Evolutionary conservation across 2,888 invertebrate species (phyloP), one percentile per base, ranked within the genome.

Genomic region (Mimumesa dahlbomi): DNA sequence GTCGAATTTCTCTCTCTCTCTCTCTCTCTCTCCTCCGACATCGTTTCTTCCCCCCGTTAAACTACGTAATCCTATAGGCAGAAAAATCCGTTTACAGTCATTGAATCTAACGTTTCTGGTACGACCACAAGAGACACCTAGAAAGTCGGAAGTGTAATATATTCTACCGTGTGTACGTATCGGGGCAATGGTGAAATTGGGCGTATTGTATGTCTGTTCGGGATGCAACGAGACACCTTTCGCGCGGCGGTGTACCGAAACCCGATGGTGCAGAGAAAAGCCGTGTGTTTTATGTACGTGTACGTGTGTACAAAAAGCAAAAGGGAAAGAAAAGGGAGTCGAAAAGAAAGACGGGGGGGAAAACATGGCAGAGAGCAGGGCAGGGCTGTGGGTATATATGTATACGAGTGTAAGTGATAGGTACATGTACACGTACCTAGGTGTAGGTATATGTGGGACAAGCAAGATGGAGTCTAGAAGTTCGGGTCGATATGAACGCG

Each of bases 401-500:
- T 22, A 52, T 36, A 43, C 9, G 40, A 19, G 11, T 7, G 40
- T 9, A 25, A 40, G 54, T 19, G 11, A 13, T 45, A 38, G 59
- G 59, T 21, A 48, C 40, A 4, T 7, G 21, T 16, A 34, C 45
- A 22, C 9, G 48, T 46, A 67, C 56, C 62, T 61, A 36, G 69
- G 61, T 77, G 73, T 84, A 36, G 69, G 61, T 77, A 73, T 84
- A 86, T 85, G 82, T 86, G 83, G 86, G 83, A 71, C 86, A 84
- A 82, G 82, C 84, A 85, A 83, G 83, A 86, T 87, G 85, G 86
- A 85, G 83, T 79, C 83, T 73, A 74, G 68, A 72, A 71, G 72
- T 66, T 63, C 67, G 85, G 88, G 83, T 87, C 87, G 87, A 87
- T 87, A 87, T 82, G 82, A 84, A 83, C 85, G 86, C 85, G 86